Evolutionary conservation across 2,888 invertebrate genomes (phyloP).

Genomic region (Napeogenes inachia): DNA sequence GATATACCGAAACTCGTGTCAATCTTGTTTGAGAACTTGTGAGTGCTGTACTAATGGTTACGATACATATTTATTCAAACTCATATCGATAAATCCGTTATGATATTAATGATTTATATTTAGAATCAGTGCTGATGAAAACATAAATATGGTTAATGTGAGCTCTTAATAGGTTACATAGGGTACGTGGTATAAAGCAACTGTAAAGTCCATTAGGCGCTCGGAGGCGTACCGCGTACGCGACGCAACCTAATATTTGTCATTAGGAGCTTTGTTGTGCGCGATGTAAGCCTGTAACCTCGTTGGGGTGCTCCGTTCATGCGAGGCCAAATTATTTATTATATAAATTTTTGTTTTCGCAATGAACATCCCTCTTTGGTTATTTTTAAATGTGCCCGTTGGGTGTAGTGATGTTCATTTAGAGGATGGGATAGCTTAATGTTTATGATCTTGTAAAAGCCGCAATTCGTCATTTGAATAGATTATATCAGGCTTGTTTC

Average conservation of each 20-base stretch:
- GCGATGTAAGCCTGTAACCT: slow-evolving; percentile 46
- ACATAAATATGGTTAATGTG: slow-evolving; percentile 36
- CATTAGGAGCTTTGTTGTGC: slow-evolving; percentile 67
- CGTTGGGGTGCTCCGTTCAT: slow-evolving; percentile 45
- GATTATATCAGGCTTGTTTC: slow-evolving; percentile 12
- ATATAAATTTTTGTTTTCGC: slow-evolving; percentile 57
- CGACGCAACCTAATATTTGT: slow-evolving; percentile 60
- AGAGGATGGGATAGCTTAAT: slow-evolving; percentile 31
- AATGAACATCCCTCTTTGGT: slow-evolving; percentile 51
- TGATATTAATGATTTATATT: slow-evolving; percentile 5
- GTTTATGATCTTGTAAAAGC: slow-evolving; percentile 34
- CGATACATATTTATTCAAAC: slow-evolving; percentile 11
- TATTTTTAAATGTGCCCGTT: slow-evolving; percentile 54
- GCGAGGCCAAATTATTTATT: slow-evolving; percentile 62
- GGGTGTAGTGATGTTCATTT: slow-evolving; percentile 48
- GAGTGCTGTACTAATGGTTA: slow-evolving; percentile 37
- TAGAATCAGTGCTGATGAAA: slow-evolving; percentile 11
- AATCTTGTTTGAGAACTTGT: slow-evolving; percentile 38
- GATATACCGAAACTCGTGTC: slow-evolving; percentile 40
- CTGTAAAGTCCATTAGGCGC: slow-evolving; percentile 68
- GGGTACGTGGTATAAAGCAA: slow-evolving; percentile 50
- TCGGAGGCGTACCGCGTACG: slow-evolving; percentile 53
- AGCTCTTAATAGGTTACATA: slow-evolving; percentile 51
- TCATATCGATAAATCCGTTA: background rate
- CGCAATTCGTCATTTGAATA: slow-evolving; percentile 34